Conservation (phyloP, 2,113 vertebrate species). For the Lamprotornis superbus region DNA sequence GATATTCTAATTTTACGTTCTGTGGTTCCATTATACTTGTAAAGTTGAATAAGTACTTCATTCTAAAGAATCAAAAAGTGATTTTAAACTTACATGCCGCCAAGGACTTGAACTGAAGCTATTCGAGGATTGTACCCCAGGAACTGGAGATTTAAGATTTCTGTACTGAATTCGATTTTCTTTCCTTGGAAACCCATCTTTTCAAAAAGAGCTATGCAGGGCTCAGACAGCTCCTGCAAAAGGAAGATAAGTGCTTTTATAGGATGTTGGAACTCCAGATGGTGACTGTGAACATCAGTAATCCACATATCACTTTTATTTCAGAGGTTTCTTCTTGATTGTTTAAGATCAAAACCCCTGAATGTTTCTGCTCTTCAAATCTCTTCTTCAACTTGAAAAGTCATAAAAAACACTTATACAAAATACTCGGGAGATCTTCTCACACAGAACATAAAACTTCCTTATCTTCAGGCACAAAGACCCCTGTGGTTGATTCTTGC, state of each 20-base stretch:
- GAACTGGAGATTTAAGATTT: slow-evolving; percentile 78
- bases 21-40: not conserved
- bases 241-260: not conserved
- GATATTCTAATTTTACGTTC: not conserved
- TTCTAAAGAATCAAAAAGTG: not conserved
- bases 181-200: slow-evolving; percentile 86
- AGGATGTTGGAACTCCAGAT: not conserved
- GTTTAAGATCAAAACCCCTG: not conserved
- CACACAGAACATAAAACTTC: not conserved
- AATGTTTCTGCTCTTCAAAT: not conserved
- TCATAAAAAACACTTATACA: not conserved
- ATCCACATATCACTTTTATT: not conserved
- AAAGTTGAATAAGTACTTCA: not conserved
- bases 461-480: not conserved
- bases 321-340: not conserved
- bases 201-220: slow-evolving; percentile 84
- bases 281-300: not conserved
- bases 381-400: not conserved
- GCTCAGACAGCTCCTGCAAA: slow-evolving; percentile 88
- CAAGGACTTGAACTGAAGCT: slow-evolving; percentile 86
- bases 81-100: slow-evolving; percentile 87
- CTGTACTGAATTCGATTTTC: slow-evolving; percentile 76
- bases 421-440: not conserved
- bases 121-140: slow-evolving; percentile 79
- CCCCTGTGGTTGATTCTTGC: not conserved